Evolutionary conservation across 2,113 vertebrate genomes (phyloP).

Genomic region (Garra rufa): DNA sequence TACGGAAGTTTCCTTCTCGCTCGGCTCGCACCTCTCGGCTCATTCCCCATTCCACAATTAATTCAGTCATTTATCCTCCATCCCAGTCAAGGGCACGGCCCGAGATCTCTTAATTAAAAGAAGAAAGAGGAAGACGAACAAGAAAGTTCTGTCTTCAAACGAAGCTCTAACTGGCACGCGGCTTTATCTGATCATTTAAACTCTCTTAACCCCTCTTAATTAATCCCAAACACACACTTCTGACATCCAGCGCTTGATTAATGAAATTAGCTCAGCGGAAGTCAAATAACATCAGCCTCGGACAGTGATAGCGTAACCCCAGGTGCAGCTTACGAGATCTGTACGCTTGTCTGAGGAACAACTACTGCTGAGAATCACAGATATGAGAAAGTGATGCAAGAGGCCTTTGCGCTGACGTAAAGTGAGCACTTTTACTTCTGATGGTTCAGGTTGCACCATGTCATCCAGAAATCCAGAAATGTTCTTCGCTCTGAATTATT

Average conservation of each 20-base stretch:
- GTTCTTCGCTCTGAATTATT: neutral
- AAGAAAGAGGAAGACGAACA: slow-evolving; percentile 55
- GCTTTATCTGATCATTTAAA: slow-evolving; percentile 73
- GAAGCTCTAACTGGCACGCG: slow-evolving; percentile 63
- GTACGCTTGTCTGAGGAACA: slow-evolving; percentile 18
- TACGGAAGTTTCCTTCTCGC: slow-evolving; percentile 41
- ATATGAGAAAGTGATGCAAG: slow-evolving; percentile 21
- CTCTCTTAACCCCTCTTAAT: slow-evolving; percentile 70
- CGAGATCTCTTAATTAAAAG: slow-evolving; percentile 71
- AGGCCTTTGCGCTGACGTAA: slow-evolving; percentile 19
- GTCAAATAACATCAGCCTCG: slow-evolving; percentile 54
- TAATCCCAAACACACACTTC: slow-evolving; percentile 65
- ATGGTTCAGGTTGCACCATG: slow-evolving; percentile 11
- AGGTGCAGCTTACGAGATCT: slow-evolving; percentile 42
- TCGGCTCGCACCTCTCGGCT: slow-evolving; percentile 42
- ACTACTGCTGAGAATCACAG: slow-evolving; percentile 31
- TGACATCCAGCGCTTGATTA: slow-evolving; percentile 56
- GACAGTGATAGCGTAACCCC: slow-evolving; percentile 42
- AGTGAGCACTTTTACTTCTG: slow-evolving; percentile 22
- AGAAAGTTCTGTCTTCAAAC: slow-evolving; percentile 68
- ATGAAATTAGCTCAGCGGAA: slow-evolving; percentile 68
- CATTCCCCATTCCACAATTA: slow-evolving; percentile 61
- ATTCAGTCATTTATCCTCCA: slow-evolving; percentile 65
- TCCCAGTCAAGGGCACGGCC: slow-evolving; percentile 67
- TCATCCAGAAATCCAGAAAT: slow-evolving; percentile 18